A percentile compares a stretch with the other conserved stretches of the same genome.
These are phyloP conservation scores for Grantiella picta DNA, from an alignment of 2,113 vertebrate species.

Conservation along the genomic window DNA sequence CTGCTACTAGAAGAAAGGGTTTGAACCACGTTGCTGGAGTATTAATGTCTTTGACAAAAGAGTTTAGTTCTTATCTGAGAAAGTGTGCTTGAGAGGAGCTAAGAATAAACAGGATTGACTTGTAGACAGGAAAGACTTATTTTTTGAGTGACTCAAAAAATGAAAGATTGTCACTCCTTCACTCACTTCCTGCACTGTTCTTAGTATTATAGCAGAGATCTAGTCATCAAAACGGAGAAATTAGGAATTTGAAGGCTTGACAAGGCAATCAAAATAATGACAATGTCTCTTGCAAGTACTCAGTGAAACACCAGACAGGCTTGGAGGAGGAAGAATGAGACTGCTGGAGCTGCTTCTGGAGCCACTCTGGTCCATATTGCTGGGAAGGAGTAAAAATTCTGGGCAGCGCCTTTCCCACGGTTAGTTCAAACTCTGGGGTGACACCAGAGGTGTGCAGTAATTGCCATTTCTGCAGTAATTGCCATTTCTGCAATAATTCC, in stretches of 20 bases:
- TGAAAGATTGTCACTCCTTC: not conserved
- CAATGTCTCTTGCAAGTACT: not conserved
- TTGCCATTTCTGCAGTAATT: no score
- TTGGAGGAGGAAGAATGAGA: not conserved
- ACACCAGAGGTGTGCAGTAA: not conserved
- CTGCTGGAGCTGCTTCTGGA: not conserved
- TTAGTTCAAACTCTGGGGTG: no score
- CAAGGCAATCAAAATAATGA: not conserved
- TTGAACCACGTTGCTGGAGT: not conserved
- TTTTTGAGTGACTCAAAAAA: conserved; percentile 23
- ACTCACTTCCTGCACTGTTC: not conserved
- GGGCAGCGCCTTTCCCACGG: not conserved
- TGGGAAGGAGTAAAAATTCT: not conserved
- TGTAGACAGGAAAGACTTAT: conserved; percentile 5
- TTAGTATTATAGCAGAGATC: not conserved
- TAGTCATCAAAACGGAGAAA: conserved; percentile 16
- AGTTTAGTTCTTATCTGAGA: conserved; percentile 46
- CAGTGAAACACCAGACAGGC: not conserved
- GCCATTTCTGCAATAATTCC: no score
- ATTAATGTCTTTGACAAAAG: conserved; percentile 45
- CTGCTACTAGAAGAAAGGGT: conserved; percentile 35
- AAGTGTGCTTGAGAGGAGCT: not conserved
- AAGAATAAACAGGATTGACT: conserved; percentile 52
- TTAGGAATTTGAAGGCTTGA: not conserved
- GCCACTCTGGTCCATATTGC: accelerated